Percentiles rank a stretch among this genome's conserved stretches.
phyloP scores from a whole-genome alignment of 2,888 invertebrate genomes.

The Nebria brevicollis region DNA sequence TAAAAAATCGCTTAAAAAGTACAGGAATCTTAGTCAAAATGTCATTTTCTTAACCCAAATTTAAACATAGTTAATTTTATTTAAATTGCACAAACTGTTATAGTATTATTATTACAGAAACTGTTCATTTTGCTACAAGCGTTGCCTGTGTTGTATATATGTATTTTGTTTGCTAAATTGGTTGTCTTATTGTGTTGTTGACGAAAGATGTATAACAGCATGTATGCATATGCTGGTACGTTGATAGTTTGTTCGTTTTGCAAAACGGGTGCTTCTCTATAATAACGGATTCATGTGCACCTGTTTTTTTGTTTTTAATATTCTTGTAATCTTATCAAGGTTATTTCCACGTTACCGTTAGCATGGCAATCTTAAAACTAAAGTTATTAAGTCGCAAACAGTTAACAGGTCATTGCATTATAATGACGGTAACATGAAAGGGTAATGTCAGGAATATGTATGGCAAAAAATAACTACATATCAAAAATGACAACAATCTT shows the following conservation, averaged over 20 bases:
- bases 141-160: not conserved
- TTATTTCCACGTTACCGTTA: slow-evolving; percentile 35
- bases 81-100: no score
- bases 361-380: slow-evolving; percentile 20
- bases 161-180: not conserved
- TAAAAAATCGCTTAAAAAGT: no score
- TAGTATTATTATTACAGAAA: not conserved
- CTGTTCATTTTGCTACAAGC: not conserved
- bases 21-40: no score
- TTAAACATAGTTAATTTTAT: no score
- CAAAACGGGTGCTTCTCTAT: not conserved
- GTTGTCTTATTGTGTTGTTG: not conserved
- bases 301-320: slow-evolving; percentile 11
- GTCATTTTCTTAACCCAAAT: no score
- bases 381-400: slow-evolving; percentile 25
- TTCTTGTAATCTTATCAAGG: slow-evolving; percentile 42
- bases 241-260: not conserved
- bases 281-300: not conserved
- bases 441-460: not conserved
- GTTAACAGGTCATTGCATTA: slow-evolving; percentile 28
- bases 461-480: not conserved
- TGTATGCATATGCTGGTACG: not conserved
- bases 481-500: no score
- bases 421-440: not conserved
- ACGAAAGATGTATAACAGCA: not conserved